Evolutionary conservation across 2,113 vertebrate species (phyloP).

Genomic region (Cyprinodon tularosa): DNA sequence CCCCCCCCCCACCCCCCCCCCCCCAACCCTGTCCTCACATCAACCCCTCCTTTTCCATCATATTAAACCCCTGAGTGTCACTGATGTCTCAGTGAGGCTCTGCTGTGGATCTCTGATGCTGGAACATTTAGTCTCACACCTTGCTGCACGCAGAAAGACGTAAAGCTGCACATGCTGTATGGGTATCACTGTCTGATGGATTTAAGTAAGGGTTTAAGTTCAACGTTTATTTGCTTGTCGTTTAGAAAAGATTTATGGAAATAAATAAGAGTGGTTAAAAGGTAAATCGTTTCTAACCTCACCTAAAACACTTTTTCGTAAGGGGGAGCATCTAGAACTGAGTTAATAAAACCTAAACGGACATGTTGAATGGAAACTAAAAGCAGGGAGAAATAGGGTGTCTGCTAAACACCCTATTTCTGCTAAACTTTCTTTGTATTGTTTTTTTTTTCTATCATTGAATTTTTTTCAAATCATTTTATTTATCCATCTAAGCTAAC

Average conservation of each 20-base stretch:
- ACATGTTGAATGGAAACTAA: background rate
- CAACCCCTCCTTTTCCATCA: background rate
- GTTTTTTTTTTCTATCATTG: background rate
- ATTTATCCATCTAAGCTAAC: no score
- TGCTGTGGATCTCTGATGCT: no score
- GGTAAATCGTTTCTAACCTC: background rate
- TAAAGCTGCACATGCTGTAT: background rate
- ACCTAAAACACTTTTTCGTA: background rate
- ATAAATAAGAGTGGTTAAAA: background rate
- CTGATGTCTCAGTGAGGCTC: background rate
- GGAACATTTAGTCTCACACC: no score
- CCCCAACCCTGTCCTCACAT: background rate
- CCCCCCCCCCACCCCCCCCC: no score
- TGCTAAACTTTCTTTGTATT: no score
- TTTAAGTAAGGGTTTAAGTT: background rate
- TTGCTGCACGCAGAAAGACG: background rate
- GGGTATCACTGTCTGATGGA: background rate
- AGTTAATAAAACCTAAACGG: background rate
- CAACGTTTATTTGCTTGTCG: background rate
- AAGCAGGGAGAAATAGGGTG: background rate
- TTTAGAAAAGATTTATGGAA: background rate
- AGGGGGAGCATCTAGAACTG: background rate
- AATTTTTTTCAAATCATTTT: background rate
- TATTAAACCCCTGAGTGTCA: background rate
- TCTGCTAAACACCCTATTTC: no score